Evolutionary conservation across 2,797 vertebrate species (phyloP).

Genomic region (Sarcoramphus papa): DNA sequence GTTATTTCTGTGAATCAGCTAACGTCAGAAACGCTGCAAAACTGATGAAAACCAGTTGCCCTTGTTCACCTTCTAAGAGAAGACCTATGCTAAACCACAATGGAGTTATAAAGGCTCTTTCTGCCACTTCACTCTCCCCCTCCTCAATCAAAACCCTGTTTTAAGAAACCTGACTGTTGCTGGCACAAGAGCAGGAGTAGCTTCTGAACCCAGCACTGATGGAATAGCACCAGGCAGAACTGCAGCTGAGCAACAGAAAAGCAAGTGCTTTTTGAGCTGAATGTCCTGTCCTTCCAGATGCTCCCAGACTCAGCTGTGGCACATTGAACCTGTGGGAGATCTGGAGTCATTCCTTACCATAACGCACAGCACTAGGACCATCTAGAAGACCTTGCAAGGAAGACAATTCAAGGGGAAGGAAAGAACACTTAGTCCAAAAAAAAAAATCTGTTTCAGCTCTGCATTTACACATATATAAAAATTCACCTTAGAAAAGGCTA

Average conservation of each 20-base stretch:
- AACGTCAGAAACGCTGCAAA: background rate
- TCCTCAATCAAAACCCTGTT: background rate
- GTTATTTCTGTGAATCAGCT: background rate
- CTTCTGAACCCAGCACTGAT: background rate
- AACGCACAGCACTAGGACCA: background rate
- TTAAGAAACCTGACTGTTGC: background rate
- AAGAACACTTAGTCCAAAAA: background rate
- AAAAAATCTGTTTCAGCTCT: background rate
- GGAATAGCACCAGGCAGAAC: background rate
- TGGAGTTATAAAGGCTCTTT: background rate
- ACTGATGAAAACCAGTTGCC: background rate
- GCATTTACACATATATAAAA: background rate
- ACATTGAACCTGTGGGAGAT: background rate
- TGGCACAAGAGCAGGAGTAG: background rate
- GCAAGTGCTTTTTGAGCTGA: background rate
- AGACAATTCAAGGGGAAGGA: background rate
- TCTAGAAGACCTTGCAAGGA: background rate
- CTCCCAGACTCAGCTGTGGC: background rate
- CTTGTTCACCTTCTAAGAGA: background rate
- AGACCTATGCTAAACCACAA: rapidly evolving
- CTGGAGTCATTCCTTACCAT: background rate
- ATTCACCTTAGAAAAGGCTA: background rate
- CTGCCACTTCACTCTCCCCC: background rate
- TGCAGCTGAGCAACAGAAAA: background rate
- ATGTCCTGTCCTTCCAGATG: background rate